These are phyloP conservation scores for Chaetodon trifascialis DNA, from an alignment of 2,113 vertebrate genomes.

Conservation along the genomic window DNA sequence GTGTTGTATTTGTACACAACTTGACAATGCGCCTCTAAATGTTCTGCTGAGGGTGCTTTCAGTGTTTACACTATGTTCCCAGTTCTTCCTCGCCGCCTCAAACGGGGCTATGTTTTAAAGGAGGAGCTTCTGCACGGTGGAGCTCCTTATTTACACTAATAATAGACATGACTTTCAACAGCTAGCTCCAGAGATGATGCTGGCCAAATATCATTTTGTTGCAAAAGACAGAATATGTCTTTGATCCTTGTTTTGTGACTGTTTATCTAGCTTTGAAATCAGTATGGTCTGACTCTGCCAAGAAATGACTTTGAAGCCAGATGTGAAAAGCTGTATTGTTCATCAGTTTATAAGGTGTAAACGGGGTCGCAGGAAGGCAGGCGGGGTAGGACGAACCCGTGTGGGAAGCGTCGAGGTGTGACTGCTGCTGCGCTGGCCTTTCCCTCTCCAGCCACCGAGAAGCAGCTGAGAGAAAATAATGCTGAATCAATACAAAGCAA, in stretches of 20 bases:
- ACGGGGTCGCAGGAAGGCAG: conserved; percentile 35
- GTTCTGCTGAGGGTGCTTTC: conserved; percentile 9
- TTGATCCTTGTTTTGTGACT: conserved; percentile 33
- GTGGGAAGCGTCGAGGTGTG: conserved; percentile 70
- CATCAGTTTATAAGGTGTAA: conserved; percentile 47
- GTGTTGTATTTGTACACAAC: conserved; percentile 38
- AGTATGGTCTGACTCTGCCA: not conserved
- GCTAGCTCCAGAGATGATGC: conserved; percentile 2
- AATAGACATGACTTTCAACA: conserved; percentile 45
- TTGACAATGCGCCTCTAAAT: conserved; percentile 43
- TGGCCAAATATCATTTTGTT: conserved; percentile 1
- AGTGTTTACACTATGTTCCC: conserved; percentile 16
- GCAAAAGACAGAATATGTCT: conserved; percentile 5
- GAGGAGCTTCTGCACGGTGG: conserved; percentile 1
- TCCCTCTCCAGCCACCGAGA: conserved; percentile 75
- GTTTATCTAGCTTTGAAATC: conserved; percentile 16
- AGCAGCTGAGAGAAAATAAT: conserved; percentile 80
- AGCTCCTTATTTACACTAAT: conserved; percentile 42
- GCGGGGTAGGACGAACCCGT: conserved; percentile 14
- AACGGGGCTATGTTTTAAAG: conserved; percentile 15
- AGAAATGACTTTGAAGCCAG: conserved; percentile 33
- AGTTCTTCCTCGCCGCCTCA: conserved; percentile 2
- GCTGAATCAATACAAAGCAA: conserved; percentile 85
- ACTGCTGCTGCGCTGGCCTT: conserved; percentile 80
- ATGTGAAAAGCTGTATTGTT: conserved; percentile 37